Evolutionary conservation across 2,888 invertebrate species (phyloP), one percentile per base, ranked within the genome.

Genomic region (Hirtodrosophila histrioides): DNA sequence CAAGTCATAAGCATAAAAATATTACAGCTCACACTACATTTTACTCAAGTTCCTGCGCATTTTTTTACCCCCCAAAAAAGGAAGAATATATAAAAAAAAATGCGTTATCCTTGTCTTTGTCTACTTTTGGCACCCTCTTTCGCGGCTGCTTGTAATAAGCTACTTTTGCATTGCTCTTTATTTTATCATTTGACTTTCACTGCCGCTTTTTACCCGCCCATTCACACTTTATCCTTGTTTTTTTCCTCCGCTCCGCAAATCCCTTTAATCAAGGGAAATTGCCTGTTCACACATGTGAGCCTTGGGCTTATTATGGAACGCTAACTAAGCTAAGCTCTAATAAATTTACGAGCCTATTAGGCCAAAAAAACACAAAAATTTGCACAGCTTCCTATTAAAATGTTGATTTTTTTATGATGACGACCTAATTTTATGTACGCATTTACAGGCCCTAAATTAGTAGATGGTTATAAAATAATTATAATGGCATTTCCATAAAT

Each of bases 231-330:
- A 75, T 73, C 78, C 78, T 66, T 46, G 39, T 39, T 41, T 51
- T 53, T 56, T 24, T 23, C 43, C 55, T 53, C 43, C 40, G 49
- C 36, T 41, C 4, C 55, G 63, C 61, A 86, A 85, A 81, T 86
- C 87, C 85, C 70, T 70, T 69, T 82, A 79, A 75, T 84, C 79
- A 86, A 84, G 54, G 87, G 58, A 84, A 84, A 86, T 86, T 79
- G 79, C 65, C 69, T 69, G 60, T 61, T 82, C 66, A 81, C 81
- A 84, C 75, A 81, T 77, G 78, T 76, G 69, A 75, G 51, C 61
- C 54, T 73, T 68, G 54, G 56, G 57, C 66, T 67, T 75, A 62
- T 75, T 63, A 53, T 51, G 41, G 27, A 51, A 57, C 43, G 62
- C 40, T 46, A 48, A 31, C 50, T 17, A 11, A 45, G 49, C 67